Percentiles rank a stretch among this genome's conserved stretches.
Conservation (phyloP, 1,140 invertebrate species). For the Stegodyphus mimosarum region DNA sequence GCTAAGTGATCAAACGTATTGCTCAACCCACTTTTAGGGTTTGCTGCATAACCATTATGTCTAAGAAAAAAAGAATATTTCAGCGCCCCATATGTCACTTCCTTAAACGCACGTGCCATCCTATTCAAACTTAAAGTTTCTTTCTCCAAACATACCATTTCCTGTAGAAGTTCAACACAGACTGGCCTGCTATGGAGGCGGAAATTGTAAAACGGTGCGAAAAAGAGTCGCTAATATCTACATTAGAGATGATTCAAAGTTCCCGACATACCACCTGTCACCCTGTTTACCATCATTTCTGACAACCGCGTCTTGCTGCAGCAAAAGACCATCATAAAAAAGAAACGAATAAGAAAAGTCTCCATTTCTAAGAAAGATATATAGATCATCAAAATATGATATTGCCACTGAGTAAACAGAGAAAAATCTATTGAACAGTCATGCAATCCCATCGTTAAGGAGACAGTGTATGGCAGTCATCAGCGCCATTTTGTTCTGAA, state of each 20-base stretch:
- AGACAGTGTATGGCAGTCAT: conserved; percentile 31
- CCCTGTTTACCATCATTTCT: conserved; percentile 13
- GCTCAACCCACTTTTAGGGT: too few species aligned
- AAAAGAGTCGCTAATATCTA: not conserved
- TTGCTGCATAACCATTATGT: too few species aligned
- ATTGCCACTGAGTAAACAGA: conserved; percentile 43
- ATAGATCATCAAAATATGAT: conserved; percentile 55
- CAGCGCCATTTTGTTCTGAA: conserved; percentile 28
- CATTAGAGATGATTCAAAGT: not conserved
- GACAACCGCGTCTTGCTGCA: not conserved
- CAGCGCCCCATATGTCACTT: too few species aligned
- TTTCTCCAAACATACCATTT: too few species aligned
- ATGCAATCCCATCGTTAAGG: conserved; percentile 44
- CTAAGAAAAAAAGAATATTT: too few species aligned
- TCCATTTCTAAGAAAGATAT: conserved; percentile 28
- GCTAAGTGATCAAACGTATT: too few species aligned
- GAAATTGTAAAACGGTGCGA: too few species aligned
- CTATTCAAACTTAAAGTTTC: too few species aligned
- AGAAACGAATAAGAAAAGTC: not conserved
- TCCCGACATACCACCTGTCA: conserved; percentile 23
- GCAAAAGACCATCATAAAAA: not conserved
- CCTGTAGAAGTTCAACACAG: too few species aligned
- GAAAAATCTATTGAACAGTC: conserved; percentile 32
- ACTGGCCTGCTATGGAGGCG: too few species aligned
- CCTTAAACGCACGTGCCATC: too few species aligned